These are phyloP conservation scores for Hyphantria cunea DNA, from an alignment of 1,140 invertebrate genomes.

Conservation along the genomic window DNA sequence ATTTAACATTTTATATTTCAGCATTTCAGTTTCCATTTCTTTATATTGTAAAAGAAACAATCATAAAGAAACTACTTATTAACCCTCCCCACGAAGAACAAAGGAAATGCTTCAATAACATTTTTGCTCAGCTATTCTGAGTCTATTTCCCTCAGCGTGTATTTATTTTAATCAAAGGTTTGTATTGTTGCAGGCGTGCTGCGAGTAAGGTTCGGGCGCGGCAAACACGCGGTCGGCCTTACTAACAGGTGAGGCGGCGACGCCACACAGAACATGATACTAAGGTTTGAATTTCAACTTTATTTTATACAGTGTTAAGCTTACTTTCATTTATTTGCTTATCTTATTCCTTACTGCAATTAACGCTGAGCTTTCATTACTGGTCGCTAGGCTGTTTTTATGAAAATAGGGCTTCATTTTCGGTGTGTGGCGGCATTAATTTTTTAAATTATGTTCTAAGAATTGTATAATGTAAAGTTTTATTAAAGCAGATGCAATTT, in stretches of 20 bases:
- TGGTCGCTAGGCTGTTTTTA: conserved; percentile 31
- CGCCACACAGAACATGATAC: conserved; percentile 78
- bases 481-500: conserved; percentile 23
- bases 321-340: conserved; percentile 1
- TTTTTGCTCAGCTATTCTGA: neutral
- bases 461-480: conserved; percentile 24
- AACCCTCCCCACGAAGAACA: neutral
- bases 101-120: neutral
- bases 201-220: conserved; percentile 68
- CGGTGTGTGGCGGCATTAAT: conserved; percentile 24
- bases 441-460: conserved; percentile 30
- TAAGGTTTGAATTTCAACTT: conserved; percentile 78
- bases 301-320: conserved; percentile 45
- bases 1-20: no score
- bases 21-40: no score
- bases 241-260: conserved; percentile 78
- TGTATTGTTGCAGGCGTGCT: conserved; percentile 58
- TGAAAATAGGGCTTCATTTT: conserved; percentile 36
- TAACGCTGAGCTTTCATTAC: conserved; percentile 36
- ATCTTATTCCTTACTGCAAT: conserved; percentile 17
- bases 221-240: conserved; percentile 71
- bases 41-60: no score
- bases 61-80: neutral
- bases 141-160: neutral
- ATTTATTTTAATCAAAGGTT: conserved; percentile 11